Conservation (phyloP, 1,140 invertebrate species). For the Parasteatoda tepidariorum region DNA sequence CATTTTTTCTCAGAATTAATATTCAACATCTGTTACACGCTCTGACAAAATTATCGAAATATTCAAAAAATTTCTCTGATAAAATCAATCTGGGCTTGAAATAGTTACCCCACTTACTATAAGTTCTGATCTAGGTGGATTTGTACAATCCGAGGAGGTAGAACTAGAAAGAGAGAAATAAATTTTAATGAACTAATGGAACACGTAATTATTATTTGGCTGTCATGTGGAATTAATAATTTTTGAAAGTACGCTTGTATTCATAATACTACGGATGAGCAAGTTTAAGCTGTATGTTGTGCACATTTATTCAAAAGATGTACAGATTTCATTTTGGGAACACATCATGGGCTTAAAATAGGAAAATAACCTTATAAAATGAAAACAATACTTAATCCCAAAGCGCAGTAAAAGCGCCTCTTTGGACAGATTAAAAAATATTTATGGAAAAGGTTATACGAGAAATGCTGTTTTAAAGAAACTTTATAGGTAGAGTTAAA, state of each 20-base stretch:
- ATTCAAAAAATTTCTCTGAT: too few species aligned
- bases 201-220: constrained; percentile 53
- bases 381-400: constrained; percentile 29
- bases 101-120: too few species aligned
- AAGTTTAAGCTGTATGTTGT: constrained; percentile 11
- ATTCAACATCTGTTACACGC: too few species aligned
- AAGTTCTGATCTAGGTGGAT: constrained; percentile 5
- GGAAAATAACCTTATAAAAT: constrained; percentile 4
- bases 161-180: constrained; percentile 33
- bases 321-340: constrained; percentile 35
- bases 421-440: too few species aligned
- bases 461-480: too few species aligned
- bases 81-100: too few species aligned
- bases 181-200: constrained; percentile 60
- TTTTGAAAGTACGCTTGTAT: constrained; percentile 34
- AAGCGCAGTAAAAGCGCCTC: background rate
- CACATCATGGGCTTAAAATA: background rate
- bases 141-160: background rate
- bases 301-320: constrained; percentile 13
- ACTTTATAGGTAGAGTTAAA: too few species aligned
- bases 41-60: too few species aligned
- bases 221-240: constrained; percentile 58
- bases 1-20: too few species aligned
- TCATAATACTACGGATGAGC: background rate
- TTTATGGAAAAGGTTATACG: too few species aligned